These are phyloP conservation scores for Scomber scombrus DNA, from an alignment of 2,113 vertebrate genomes.

Conservation along the genomic window DNA sequence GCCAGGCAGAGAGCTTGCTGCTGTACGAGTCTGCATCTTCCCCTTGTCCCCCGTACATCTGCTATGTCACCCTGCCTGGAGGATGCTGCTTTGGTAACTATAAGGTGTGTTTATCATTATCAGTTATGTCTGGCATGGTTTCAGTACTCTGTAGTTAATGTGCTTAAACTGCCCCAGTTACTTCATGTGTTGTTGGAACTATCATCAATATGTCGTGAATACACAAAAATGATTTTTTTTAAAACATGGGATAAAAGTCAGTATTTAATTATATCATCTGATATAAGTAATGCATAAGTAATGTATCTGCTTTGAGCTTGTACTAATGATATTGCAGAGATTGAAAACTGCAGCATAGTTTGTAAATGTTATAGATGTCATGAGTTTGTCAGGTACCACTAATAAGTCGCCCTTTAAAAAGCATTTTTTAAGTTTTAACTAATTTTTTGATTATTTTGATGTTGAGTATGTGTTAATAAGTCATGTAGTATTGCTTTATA, in stretches of 20 bases:
- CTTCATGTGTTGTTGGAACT: background rate
- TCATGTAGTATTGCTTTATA: no score
- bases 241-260: background rate
- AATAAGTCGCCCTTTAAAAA: no score
- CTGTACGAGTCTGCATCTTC: constrained; percentile 89
- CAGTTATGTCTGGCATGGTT: background rate
- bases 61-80: constrained; percentile 92
- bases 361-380: background rate
- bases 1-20: constrained; percentile 78
- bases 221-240: background rate
- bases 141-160: background rate
- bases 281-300: background rate
- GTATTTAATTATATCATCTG: background rate
- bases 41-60: constrained; percentile 87
- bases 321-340: background rate
- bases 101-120: constrained; percentile 82
- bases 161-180: background rate
- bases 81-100: constrained; percentile 95
- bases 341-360: background rate
- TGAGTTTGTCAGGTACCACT: no score
- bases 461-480: no score
- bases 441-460: no score
- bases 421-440: no score
- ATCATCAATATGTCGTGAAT: background rate
- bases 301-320: background rate